These are phyloP conservation scores for Baryphthengus martii DNA, from an alignment of 2,113 vertebrate genomes.

Conservation along the genomic window DNA sequence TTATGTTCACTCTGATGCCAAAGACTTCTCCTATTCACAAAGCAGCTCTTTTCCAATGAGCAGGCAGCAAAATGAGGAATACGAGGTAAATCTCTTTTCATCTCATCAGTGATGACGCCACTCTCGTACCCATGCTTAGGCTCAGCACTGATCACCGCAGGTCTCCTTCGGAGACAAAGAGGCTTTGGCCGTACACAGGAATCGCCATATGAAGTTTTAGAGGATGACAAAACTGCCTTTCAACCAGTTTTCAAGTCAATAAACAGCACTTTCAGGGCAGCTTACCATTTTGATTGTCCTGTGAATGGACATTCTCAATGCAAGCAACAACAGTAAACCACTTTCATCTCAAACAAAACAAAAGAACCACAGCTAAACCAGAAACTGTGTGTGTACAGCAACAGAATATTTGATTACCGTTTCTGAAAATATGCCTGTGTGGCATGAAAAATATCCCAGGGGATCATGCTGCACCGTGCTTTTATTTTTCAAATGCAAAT, in stretches of 20 bases:
- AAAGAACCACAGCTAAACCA: neutral
- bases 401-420: conserved; percentile 19
- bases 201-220: neutral
- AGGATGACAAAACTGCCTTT: neutral
- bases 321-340: neutral
- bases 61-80: neutral
- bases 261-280: neutral
- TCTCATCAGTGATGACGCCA: neutral
- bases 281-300: neutral
- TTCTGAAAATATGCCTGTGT: neutral
- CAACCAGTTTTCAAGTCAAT: neutral
- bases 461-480: neutral
- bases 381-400: neutral
- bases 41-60: neutral
- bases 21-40: neutral
- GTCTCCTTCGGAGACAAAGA: neutral
- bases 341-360: neutral
- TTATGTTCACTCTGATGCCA: neutral
- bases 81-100: neutral
- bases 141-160: neutral
- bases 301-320: neutral
- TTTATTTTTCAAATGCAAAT: conserved; percentile 51
- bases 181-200: neutral
- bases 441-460: conserved; percentile 9
- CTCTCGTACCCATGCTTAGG: neutral